phyloP scores from a whole-genome alignment of 2,797 vertebrate species.

The Eidolon dupreanum region DNA sequence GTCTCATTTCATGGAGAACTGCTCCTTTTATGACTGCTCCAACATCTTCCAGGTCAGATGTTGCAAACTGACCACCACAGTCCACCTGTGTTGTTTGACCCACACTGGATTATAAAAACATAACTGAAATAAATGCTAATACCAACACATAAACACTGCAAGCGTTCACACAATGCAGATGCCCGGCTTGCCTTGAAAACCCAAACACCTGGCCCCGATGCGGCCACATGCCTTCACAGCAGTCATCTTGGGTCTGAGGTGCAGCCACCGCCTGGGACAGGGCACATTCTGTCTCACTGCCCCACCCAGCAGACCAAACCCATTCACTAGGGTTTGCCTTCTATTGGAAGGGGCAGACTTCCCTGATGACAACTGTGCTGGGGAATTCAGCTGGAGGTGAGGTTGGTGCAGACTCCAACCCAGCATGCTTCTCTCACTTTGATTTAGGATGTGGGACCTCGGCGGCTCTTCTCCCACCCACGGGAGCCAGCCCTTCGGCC shows the following conservation, averaged over 20 bases:
- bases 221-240: background rate
- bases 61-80: background rate
- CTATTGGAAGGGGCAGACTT: background rate
- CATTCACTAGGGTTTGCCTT: background rate
- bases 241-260: background rate
- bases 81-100: background rate
- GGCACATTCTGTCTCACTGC: background rate
- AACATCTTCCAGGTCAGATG: background rate
- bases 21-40: background rate
- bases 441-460: constrained; percentile 78
- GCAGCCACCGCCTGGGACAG: too few species aligned
- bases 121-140: background rate
- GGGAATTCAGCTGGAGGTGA: background rate
- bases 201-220: background rate
- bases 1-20: background rate
- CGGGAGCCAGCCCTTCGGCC: constrained; percentile 77
- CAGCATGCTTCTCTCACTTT: background rate
- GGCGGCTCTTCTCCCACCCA: constrained; percentile 74
- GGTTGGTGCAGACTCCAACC: background rate
- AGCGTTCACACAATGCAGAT: background rate
- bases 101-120: background rate
- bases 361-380: background rate
- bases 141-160: background rate
- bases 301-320: background rate
- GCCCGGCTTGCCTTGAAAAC: background rate